phyloP scores from a whole-genome alignment of 2,888 invertebrate species.

The Augochlorella aurata region DNA sequence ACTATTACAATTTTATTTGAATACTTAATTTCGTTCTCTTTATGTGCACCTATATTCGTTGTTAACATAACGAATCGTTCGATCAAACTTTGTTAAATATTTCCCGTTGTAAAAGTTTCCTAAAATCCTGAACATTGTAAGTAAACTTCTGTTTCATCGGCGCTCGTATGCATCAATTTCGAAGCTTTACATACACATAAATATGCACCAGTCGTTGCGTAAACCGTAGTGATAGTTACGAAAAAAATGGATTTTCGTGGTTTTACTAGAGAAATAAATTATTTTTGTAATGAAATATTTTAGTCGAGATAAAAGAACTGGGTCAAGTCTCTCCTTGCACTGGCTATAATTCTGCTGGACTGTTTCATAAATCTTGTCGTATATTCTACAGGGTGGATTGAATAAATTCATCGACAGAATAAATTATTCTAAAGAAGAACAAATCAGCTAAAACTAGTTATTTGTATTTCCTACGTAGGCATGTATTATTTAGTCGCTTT shows the following conservation, averaged over 20 bases:
- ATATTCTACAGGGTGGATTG: background rate
- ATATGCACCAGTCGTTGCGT: background rate
- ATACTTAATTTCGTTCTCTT: too few relatives aligned
- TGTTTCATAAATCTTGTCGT: slow-evolving; percentile 3
- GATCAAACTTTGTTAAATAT: too few relatives aligned
- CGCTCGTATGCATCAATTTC: background rate
- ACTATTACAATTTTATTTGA: too few relatives aligned
- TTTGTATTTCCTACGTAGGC: background rate
- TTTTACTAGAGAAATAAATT: background rate
- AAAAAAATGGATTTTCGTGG: background rate
- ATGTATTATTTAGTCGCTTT: background rate
- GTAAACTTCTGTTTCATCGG: background rate
- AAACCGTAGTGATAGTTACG: background rate
- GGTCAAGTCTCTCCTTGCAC: background rate
- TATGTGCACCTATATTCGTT: too few relatives aligned
- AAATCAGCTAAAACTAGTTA: background rate
- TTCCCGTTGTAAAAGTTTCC: too few relatives aligned
- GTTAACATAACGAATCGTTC: too few relatives aligned
- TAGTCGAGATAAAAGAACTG: background rate
- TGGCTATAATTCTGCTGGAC: background rate
- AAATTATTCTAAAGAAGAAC: background rate
- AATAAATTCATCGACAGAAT: slow-evolving; percentile 1
- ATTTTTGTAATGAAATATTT: slow-evolving; percentile 9
- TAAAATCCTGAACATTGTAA: too few relatives aligned
- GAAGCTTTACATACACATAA: background rate